Percentiles rank a stretch among this genome's conserved stretches.
phyloP scores from a whole-genome alignment of 2,797 vertebrate genomes.

The Selene dorsalis region DNA sequence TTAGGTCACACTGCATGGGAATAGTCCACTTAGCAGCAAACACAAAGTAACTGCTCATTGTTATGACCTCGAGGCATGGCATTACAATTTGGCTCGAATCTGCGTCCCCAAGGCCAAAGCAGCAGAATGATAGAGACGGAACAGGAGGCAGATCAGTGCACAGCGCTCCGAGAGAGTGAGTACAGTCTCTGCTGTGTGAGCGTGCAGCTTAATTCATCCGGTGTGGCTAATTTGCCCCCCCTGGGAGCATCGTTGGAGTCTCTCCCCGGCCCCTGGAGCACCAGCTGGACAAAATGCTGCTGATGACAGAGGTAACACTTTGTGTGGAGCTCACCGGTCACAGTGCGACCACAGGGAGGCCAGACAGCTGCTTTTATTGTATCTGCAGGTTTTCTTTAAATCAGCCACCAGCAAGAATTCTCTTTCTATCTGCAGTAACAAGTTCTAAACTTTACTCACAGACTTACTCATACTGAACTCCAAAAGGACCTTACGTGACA shows the following conservation, averaged over 20 bases:
- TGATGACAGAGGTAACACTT: constrained; percentile 31
- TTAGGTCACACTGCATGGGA: constrained; percentile 63
- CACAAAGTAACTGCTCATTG: constrained; percentile 57
- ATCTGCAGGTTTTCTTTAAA: neutral
- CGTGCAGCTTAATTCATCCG: constrained; percentile 33
- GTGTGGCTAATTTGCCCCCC: constrained; percentile 33
- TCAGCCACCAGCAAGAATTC: neutral
- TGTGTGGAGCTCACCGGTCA: constrained; percentile 32
- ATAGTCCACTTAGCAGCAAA: constrained; percentile 61
- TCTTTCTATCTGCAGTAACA: neutral
- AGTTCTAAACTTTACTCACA: neutral
- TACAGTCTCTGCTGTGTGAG: constrained; percentile 18
- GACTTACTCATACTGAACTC: neutral
- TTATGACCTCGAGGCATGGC: constrained; percentile 55
- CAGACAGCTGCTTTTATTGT: constrained; percentile 18
- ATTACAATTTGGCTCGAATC: constrained; percentile 46
- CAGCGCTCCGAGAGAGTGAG: constrained; percentile 14
- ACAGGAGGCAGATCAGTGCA: constrained; percentile 18
- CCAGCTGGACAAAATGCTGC: constrained; percentile 57
- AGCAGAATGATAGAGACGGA: constrained; percentile 35
- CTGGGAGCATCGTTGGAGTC: constrained; percentile 22
- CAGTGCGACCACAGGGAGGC: neutral
- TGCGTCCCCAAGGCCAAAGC: constrained; percentile 43
- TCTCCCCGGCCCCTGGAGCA: constrained; percentile 28
- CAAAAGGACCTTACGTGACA: neutral